phyloP scores from a whole-genome alignment of 2,113 vertebrate genomes.

The Chaetura pelagica region DNA sequence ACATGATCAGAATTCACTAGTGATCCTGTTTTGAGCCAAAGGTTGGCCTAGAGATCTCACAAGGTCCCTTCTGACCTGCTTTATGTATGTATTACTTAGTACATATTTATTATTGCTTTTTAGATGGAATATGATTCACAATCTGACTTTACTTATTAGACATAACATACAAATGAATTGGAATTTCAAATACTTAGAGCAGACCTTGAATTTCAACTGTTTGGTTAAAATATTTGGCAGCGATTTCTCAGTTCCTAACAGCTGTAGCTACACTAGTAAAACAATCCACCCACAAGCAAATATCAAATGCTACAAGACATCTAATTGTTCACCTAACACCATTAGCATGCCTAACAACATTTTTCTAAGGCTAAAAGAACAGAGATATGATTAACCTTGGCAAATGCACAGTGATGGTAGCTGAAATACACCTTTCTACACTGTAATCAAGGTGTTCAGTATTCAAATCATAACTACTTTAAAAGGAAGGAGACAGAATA shows the following conservation, averaged over 20 bases:
- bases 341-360: not conserved
- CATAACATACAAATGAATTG: not conserved
- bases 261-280: not conserved
- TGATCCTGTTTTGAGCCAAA: not conserved
- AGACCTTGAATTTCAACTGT: not conserved
- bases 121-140: not conserved
- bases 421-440: not conserved
- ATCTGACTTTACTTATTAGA: not conserved
- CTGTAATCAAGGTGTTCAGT: not conserved
- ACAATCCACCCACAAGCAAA: not conserved
- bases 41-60: not conserved
- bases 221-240: not conserved
- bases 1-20: not conserved
- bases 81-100: not conserved
- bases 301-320: not conserved
- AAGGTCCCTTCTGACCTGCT: not conserved
- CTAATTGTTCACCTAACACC: not conserved
- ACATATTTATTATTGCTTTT: not conserved
- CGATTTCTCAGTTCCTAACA: not conserved
- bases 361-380: not conserved
- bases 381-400: not conserved
- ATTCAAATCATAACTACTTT: not conserved
- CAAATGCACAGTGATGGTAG: not conserved
- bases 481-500: not conserved
- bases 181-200: not conserved